These are phyloP conservation scores for Sciurus vulgaris DNA, from an alignment of 2,797 vertebrate species.

Conservation along the genomic window DNA sequence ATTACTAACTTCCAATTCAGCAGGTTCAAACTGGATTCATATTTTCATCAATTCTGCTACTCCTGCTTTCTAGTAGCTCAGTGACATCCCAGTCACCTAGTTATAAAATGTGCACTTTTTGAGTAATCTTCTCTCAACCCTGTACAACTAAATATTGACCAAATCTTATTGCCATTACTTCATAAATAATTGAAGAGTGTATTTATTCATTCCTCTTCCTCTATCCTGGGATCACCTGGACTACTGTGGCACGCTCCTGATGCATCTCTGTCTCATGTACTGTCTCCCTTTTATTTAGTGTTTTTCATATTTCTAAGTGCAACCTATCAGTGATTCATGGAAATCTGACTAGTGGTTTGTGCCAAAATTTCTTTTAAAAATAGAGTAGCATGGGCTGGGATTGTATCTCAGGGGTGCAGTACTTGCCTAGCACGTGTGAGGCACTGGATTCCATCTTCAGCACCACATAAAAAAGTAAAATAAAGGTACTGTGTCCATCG, in stretches of 20 bases:
- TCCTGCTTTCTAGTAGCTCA: neutral
- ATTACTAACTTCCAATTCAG: neutral
- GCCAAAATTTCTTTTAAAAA: constrained; percentile 1
- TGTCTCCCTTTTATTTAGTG: neutral
- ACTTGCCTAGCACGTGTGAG: too few relatives aligned
- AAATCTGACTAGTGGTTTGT: neutral
- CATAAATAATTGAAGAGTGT: neutral
- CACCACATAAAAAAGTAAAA: too few relatives aligned
- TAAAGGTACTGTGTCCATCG: too few relatives aligned
- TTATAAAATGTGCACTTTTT: too few relatives aligned
- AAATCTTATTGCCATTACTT: neutral
- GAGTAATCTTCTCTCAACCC: neutral
- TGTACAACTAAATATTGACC: neutral
- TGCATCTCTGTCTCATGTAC: neutral
- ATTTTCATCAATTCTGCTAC: neutral
- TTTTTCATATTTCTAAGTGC: neutral
- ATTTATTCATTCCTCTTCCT: neutral
- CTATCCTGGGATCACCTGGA: neutral
- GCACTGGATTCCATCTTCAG: too few relatives aligned
- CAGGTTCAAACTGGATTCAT: neutral
- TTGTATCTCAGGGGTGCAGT: too few relatives aligned
- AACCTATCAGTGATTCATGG: neutral
- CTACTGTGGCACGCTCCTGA: neutral
- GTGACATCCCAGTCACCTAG: neutral
- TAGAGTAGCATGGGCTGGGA: neutral